phyloP scores from a whole-genome alignment of 64 coral and sea anemone genomes.

The Catalaphyllia jardinei region DNA sequence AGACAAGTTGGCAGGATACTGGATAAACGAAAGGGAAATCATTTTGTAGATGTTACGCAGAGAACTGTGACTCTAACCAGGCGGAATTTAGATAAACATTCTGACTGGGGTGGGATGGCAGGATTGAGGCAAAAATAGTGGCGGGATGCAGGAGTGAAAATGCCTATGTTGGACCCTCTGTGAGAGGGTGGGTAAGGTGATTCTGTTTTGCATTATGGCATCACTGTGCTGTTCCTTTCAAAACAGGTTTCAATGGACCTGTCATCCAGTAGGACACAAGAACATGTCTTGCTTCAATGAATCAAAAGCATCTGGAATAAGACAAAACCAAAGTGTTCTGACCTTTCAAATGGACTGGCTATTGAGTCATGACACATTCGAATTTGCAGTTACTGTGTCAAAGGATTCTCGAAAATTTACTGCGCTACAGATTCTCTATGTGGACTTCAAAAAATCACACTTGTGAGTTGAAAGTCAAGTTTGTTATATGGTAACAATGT shows the following conservation, averaged over 20 bases:
- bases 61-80: too few relatives aligned
- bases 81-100: too few relatives aligned
- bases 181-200: too few relatives aligned
- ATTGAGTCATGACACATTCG: not conserved
- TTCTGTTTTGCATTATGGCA: too few relatives aligned
- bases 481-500: too few relatives aligned
- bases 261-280: not conserved
- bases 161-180: too few relatives aligned
- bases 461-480: not conserved
- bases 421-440: not conserved
- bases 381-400: constrained; percentile 1
- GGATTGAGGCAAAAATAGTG: too few relatives aligned
- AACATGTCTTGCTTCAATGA: not conserved
- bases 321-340: not conserved
- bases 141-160: too few relatives aligned
- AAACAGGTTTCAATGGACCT: constrained; percentile 17
- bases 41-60: too few relatives aligned
- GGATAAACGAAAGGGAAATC: too few relatives aligned
- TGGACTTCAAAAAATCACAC: not conserved
- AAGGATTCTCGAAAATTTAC: not conserved
- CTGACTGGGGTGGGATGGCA: too few relatives aligned
- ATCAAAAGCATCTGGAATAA: not conserved
- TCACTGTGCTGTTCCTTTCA: not conserved
- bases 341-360: constrained; percentile 6
- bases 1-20: too few relatives aligned